These are phyloP conservation scores for Ciconia nigra DNA, from an alignment of 2,797 vertebrate species.

Conservation along the genomic window DNA sequence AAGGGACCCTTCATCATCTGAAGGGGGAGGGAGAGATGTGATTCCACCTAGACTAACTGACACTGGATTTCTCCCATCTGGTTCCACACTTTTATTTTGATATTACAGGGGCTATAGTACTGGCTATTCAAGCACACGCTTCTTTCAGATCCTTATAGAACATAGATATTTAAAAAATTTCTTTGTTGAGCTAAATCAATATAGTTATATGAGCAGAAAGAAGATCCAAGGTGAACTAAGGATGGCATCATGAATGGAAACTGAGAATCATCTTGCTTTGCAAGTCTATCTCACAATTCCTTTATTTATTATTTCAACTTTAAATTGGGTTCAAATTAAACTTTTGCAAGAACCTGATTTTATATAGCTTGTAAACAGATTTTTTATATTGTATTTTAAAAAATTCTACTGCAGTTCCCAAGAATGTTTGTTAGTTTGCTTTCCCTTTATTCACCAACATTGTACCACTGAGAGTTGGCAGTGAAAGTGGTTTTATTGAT, in stretches of 20 bases:
- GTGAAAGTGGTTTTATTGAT: slow-evolving; percentile 63
- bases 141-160: neutral
- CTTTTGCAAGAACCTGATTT: neutral
- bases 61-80: neutral
- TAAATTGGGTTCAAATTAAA: slow-evolving; percentile 16
- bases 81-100: neutral
- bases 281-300: neutral
- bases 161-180: neutral
- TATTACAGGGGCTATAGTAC: neutral
- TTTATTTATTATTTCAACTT: slow-evolving; percentile 24
- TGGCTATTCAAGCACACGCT: neutral
- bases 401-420: neutral
- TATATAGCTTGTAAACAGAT: neutral
- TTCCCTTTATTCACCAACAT: slow-evolving; percentile 26
- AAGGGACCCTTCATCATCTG: neutral
- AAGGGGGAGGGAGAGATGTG: neutral
- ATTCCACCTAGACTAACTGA: neutral
- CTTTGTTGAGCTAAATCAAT: neutral
- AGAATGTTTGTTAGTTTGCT: slow-evolving; percentile 36
- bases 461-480: slow-evolving; percentile 43
- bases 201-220: neutral
- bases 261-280: neutral
- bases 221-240: neutral
- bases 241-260: neutral
- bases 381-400: neutral